Percentiles rank a stretch among this genome's conserved stretches.
phyloP scores from a whole-genome alignment of 1,140 invertebrate species.

The Saccostrea cuccullata region DNA sequence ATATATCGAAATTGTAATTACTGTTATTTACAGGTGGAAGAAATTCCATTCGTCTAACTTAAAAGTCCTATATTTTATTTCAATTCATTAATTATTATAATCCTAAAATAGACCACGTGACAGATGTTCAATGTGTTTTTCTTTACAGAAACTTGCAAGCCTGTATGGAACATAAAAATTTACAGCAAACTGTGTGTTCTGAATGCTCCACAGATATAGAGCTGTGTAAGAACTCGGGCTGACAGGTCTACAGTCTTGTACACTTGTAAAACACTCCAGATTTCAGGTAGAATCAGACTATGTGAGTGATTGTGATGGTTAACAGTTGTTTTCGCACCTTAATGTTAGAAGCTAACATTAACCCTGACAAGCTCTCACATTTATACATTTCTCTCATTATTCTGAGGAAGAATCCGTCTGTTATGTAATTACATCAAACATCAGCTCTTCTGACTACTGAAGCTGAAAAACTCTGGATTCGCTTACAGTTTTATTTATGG shows the following conservation, averaged over 20 bases:
- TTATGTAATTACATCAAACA: slow-evolving; percentile 24
- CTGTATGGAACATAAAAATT: too few species aligned
- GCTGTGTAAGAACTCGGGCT: too few species aligned
- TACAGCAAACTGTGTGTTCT: too few species aligned
- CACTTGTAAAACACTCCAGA: background rate
- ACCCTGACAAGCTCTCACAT: background rate
- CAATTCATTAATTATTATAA: too few species aligned
- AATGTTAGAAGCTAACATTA: background rate
- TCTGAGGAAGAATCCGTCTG: background rate
- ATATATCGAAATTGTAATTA: too few species aligned
- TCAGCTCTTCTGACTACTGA: background rate
- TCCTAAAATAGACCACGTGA: too few species aligned
- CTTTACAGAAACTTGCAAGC: too few species aligned
- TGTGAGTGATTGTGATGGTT: background rate
- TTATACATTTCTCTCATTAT: background rate
- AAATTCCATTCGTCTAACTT: too few species aligned
- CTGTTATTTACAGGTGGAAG: too few species aligned
- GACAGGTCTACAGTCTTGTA: background rate
- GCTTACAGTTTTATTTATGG: background rate
- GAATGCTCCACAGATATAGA: too few species aligned
- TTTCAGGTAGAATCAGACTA: background rate
- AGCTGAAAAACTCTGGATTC: background rate
- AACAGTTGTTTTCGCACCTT: background rate
- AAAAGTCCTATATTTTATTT: too few species aligned
- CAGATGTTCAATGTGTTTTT: too few species aligned